A percentile compares a stretch with the other conserved stretches of the same genome.
These are phyloP conservation scores for Halcyon senegalensis DNA, from an alignment of 2,113 vertebrate genomes.

Conservation along the genomic window DNA sequence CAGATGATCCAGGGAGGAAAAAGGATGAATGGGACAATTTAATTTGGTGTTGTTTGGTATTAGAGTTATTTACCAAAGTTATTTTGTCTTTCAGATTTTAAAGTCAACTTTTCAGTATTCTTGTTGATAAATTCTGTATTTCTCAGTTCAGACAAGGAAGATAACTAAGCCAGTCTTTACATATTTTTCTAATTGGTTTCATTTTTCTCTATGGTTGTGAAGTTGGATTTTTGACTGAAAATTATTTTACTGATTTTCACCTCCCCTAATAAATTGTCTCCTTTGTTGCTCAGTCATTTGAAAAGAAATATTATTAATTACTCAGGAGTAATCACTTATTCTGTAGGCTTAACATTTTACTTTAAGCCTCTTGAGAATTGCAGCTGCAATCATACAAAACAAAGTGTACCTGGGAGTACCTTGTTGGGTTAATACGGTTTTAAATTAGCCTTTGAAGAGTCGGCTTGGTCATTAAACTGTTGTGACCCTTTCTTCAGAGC, in stretches of 20 bases:
- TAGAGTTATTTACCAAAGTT: background rate
- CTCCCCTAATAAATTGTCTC: background rate
- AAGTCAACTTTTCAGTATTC: background rate
- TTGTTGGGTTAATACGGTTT: conserved; percentile 15
- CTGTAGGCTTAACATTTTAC: conserved; percentile 1
- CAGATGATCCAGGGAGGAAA: background rate
- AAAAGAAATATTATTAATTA: conserved; percentile 38
- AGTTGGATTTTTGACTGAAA: background rate
- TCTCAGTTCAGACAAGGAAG: background rate
- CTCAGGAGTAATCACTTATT: conserved; percentile 12
- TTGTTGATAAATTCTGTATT: background rate
- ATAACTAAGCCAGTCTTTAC: background rate
- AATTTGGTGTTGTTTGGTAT: background rate
- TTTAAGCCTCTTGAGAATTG: background rate
- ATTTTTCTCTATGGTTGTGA: background rate
- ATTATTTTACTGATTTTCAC: background rate
- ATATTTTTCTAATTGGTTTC: background rate
- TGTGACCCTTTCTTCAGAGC: background rate
- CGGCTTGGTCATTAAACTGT: background rate
- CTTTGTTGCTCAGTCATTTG: background rate
- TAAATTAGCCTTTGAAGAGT: conserved; percentile 39
- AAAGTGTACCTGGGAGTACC: conserved; percentile 31
- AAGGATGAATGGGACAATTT: background rate
- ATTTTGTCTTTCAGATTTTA: background rate
- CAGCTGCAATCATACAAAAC: conserved; percentile 7